phyloP scores from a whole-genome alignment of 2,113 vertebrate species.

The Labeo rohita region DNA sequence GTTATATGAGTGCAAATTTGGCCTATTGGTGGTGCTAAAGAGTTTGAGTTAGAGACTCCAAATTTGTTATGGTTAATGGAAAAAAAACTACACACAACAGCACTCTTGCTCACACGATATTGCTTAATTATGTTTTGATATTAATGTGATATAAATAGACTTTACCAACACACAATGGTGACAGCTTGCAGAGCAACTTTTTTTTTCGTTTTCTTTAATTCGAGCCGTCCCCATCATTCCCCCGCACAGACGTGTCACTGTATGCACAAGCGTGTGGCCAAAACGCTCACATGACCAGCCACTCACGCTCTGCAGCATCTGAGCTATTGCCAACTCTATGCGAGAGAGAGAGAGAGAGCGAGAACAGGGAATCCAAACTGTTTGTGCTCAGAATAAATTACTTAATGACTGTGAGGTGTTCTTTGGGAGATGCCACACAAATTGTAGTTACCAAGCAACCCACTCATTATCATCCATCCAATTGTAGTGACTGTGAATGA shows the following conservation, averaged over 20 bases:
- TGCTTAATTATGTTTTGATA: neutral
- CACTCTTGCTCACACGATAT: neutral
- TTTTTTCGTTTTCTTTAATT: neutral
- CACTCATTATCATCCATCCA: constrained; percentile 23
- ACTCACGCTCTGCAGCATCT: neutral
- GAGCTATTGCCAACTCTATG: neutral
- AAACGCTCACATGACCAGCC: constrained; percentile 2
- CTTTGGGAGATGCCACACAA: constrained; percentile 29
- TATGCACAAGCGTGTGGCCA: neutral
- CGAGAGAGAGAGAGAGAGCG: neutral
- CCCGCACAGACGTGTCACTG: neutral
- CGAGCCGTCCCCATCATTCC: neutral
- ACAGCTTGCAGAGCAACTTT: constrained; percentile 1
- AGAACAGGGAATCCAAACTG: constrained; percentile 38
- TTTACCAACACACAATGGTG: neutral
- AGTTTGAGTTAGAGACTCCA: too few relatives aligned
- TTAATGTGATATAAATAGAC: neutral
- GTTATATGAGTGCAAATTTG: too few relatives aligned
- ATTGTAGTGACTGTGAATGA: constrained; percentile 19
- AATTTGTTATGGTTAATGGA: too few relatives aligned
- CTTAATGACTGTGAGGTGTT: constrained; percentile 38
- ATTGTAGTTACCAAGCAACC: constrained; percentile 40
- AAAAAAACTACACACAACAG: neutral
- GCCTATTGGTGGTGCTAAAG: too few relatives aligned
- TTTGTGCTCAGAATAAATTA: constrained; percentile 43